These are phyloP conservation scores for Colius striatus DNA, from an alignment of 2,113 vertebrate species.

Conservation along the genomic window DNA sequence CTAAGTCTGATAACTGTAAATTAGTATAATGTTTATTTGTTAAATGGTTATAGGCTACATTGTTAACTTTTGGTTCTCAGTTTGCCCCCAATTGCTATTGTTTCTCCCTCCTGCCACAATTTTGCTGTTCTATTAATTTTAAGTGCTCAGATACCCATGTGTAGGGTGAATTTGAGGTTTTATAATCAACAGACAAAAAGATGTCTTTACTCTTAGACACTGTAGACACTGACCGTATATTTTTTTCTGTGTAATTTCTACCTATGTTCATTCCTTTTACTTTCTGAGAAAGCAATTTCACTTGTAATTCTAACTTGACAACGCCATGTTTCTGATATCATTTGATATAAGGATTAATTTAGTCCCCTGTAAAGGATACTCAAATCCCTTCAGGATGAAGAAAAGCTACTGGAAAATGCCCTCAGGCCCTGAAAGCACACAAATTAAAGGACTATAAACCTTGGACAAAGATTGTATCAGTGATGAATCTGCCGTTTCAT, in stretches of 20 bases:
- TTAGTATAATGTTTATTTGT: neutral
- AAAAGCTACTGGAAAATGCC: constrained; percentile 44
- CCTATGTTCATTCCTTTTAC: neutral
- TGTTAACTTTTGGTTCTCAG: neutral
- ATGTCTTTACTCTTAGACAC: neutral
- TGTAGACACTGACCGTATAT: neutral
- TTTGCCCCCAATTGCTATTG: neutral
- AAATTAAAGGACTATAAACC: constrained; percentile 50
- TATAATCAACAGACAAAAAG: neutral
- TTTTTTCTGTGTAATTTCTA: neutral
- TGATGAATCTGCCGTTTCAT: constrained; percentile 58
- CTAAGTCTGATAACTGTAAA: neutral
- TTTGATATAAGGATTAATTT: constrained; percentile 40
- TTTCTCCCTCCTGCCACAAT: accelerated
- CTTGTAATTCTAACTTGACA: neutral
- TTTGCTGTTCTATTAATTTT: neutral
- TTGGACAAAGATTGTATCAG: constrained; percentile 67
- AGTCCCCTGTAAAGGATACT: neutral
- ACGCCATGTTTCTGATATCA: neutral
- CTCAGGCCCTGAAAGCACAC: constrained; percentile 9
- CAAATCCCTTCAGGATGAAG: constrained; percentile 17
- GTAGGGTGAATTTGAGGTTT: neutral
- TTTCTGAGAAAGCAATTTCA: neutral
- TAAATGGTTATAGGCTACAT: neutral
- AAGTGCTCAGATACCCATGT: accelerated